phyloP scores from a whole-genome alignment of 1,140 invertebrate genomes.

The Drosophila yakuba region DNA sequence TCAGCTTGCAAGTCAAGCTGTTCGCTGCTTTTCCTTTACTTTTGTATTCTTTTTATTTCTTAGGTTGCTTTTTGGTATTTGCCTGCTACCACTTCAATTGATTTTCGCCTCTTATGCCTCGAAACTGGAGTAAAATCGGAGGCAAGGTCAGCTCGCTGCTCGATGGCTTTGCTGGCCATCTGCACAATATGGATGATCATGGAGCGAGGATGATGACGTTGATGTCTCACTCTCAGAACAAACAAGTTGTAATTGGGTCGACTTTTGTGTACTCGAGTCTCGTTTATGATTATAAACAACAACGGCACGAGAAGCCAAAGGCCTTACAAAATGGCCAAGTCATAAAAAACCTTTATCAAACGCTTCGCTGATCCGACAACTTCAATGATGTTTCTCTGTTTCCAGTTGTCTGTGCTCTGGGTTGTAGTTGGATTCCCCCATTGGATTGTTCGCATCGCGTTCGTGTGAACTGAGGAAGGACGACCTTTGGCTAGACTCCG shows the following conservation, averaged over 20 bases:
- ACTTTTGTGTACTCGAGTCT: slow-evolving; percentile 23
- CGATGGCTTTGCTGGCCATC: slow-evolving; percentile 30
- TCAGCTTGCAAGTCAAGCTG: slow-evolving; percentile 21
- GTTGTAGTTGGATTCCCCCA: not conserved
- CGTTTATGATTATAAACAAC: slow-evolving; percentile 22
- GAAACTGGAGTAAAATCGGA: slow-evolving; percentile 47
- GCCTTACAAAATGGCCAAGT: slow-evolving; percentile 41
- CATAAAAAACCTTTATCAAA: slow-evolving; percentile 60
- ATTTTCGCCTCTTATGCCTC: slow-evolving; percentile 37
- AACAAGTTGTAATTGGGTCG: slow-evolving; percentile 57
- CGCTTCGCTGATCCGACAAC: slow-evolving; percentile 55
- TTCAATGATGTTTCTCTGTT: slow-evolving; percentile 36
- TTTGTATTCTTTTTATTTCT: not conserved
- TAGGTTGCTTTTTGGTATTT: slow-evolving; percentile 1
- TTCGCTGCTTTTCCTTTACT: slow-evolving; percentile 12
- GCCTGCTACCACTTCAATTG: slow-evolving; percentile 52
- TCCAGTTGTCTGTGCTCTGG: slow-evolving; percentile 2
- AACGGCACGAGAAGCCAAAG: slow-evolving; percentile 34
- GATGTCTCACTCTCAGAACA: slow-evolving; percentile 49
- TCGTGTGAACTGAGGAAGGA: slow-evolving; percentile 55
- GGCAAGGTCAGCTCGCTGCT: slow-evolving; percentile 40
- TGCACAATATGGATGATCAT: slow-evolving; percentile 41
- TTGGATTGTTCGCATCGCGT: slow-evolving; percentile 1
- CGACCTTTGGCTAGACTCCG: slow-evolving; percentile 58
- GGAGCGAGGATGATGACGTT: slow-evolving; percentile 42